Base-by-base conservation (phyloP, 2,113 vertebrate genomes). In the Danio rerio region DNA sequence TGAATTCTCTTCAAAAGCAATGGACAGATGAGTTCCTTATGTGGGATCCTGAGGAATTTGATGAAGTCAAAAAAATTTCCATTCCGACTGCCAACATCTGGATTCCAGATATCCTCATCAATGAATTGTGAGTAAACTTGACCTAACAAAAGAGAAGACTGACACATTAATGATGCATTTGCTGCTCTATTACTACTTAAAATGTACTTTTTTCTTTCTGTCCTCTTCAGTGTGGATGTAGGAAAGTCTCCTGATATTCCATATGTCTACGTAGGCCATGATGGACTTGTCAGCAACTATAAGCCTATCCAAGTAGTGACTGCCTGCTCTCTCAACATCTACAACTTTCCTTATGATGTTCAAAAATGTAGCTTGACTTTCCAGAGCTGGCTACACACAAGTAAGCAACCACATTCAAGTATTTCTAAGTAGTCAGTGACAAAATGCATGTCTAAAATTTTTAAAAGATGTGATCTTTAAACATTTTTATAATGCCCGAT, bases 301-400 rank as follows among this genome's bases (percentile, higher is more conserved):
- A 99, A 99, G 78, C 97, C 98, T 73, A 96, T 99, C 86, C 98
- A 99, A 89, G 96, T 99, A 82, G 95, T 99, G 83, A 98, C 97
- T 0, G 96, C 98, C 77, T 99, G 97, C 82, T 99, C 95, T 73
- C 94, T 99, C 15, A 97, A 99, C 88, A 99, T 99, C 93, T 99
- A 99, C 89, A 99, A 96, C 93, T 99, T 99, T 89, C 98, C 98
- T 2, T 99, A 99, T 1, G 98, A 99, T 0, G 94, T 99, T 11
- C 98, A 99, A 92, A 99, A 99, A 87, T 99, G 98, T 87, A 98
- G 97, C 0, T 92, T 99, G 20, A 98, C 98, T 77, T 99, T 99
- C 91, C 98, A 98, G 91, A 99, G 97, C 88, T 99, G 98, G 98
- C 94, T 99, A 15, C 96, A 99, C 78, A 96, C 95, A 83, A 96